phyloP scores from a whole-genome alignment of 2,888 invertebrate genomes.

The Elmis aenea region DNA sequence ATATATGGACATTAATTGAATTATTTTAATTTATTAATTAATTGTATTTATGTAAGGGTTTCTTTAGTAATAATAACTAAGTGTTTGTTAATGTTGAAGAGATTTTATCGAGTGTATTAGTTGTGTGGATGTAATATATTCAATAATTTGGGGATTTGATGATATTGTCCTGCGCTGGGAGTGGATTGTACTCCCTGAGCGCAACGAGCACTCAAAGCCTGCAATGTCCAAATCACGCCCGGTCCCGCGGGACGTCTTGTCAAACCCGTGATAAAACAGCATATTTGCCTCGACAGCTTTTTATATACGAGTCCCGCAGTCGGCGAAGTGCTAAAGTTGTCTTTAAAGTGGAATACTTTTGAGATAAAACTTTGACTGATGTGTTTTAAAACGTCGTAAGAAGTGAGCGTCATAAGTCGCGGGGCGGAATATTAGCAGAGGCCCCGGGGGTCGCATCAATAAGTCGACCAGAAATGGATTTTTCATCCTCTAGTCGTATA shows the following conservation, averaged over 20 bases:
- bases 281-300: conserved; percentile 32
- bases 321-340: conserved; percentile 13
- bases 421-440: conserved; percentile 39
- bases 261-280: conserved; percentile 39
- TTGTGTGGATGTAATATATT: no score
- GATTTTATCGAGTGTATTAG: no score
- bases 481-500: conserved; percentile 44
- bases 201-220: conserved; percentile 38
- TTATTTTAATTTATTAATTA: no score
- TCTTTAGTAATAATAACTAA: no score
- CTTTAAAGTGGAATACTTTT: conserved; percentile 12
- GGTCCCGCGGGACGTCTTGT: conserved; percentile 36
- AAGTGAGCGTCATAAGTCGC: conserved; percentile 40
- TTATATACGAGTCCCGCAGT: conserved; percentile 16
- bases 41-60: no score
- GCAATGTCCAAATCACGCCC: conserved; percentile 44
- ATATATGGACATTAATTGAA: no score
- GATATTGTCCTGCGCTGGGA: no score
- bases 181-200: no score
- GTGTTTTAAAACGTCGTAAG: conserved; percentile 42
- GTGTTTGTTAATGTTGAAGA: no score
- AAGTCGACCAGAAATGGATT: conserved; percentile 51
- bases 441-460: conserved; percentile 47
- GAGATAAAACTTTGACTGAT: conserved; percentile 36
- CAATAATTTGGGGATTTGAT: no score